phyloP scores from a whole-genome alignment of 2,113 vertebrate genomes.

The Hydrochoerus hydrochaeris region DNA sequence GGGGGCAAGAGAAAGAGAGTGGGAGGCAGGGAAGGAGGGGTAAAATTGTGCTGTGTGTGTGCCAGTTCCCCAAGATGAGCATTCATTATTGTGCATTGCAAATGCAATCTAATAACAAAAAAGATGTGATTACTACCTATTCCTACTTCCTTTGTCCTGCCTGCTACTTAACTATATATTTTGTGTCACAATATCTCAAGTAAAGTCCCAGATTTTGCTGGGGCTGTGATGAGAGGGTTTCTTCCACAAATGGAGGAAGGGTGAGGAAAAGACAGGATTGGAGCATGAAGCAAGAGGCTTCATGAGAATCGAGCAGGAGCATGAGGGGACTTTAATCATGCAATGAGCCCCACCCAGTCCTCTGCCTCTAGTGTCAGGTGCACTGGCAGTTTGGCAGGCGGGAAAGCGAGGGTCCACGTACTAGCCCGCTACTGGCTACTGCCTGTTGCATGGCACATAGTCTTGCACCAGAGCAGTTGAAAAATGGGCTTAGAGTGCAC shows the following conservation, averaged over 20 bases:
- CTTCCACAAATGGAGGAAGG: not conserved
- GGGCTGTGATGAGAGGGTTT: not conserved
- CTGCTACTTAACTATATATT: not conserved
- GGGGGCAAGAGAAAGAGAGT: not conserved
- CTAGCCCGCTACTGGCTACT: not conserved
- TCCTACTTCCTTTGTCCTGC: not conserved
- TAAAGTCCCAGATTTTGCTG: not conserved
- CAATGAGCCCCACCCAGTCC: too few relatives aligned
- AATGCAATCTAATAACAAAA: not conserved
- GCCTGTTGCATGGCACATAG: not conserved
- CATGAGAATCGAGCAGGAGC: not conserved
- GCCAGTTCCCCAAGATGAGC: not conserved
- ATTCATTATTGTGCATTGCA: not conserved
- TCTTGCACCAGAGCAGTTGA: not conserved
- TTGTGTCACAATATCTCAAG: not conserved
- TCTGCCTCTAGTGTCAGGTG: not conserved
- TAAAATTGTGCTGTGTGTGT: not conserved
- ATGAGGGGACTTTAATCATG: not conserved
- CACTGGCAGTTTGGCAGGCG: not conserved
- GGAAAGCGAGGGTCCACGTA: not conserved
- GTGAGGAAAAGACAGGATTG: not conserved
- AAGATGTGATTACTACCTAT: not conserved
- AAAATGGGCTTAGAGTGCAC: not conserved
- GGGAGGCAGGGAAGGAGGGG: not conserved
- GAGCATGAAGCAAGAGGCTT: not conserved